phyloP scores from a whole-genome alignment of 2,113 vertebrate genomes.

The Chionis minor region DNA sequence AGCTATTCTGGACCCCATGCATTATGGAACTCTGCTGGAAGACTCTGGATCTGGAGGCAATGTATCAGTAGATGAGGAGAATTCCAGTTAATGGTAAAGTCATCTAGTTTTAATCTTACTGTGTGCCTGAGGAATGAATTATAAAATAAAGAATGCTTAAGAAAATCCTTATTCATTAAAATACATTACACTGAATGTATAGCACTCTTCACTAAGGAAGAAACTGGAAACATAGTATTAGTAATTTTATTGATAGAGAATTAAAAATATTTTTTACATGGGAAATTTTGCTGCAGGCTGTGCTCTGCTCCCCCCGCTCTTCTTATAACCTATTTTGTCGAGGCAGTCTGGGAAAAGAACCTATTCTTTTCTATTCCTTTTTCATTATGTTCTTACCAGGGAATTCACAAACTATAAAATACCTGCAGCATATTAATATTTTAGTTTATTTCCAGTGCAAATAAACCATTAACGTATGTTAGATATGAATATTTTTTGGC shows the following conservation, averaged over 20 bases:
- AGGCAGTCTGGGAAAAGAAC: background rate
- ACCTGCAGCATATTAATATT: background rate
- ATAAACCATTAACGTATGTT: background rate
- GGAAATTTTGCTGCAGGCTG: background rate
- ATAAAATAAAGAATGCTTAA: slow-evolving; percentile 17
- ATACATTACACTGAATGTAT: background rate
- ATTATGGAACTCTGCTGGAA: background rate
- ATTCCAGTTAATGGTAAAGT: background rate
- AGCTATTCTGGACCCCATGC: background rate
- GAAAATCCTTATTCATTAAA: slow-evolving; percentile 31
- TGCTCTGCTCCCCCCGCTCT: background rate
- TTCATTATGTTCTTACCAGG: slow-evolving; percentile 21
- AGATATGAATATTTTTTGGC: background rate
- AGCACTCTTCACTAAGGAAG: background rate
- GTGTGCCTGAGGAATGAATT: slow-evolving; percentile 18
- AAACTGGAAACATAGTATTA: slow-evolving; percentile 8
- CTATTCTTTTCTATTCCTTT: background rate
- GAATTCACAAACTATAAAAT: slow-evolving; percentile 31
- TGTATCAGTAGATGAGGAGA: background rate
- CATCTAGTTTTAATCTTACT: background rate
- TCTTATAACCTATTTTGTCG: background rate
- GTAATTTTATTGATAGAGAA: slow-evolving; percentile 12
- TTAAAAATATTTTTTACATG: background rate
- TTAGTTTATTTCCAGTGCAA: slow-evolving; percentile 28
- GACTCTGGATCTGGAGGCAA: background rate